Base-by-base conservation (phyloP, 2,113 vertebrate genomes). In the Dissostichus mawsoni region DNA sequence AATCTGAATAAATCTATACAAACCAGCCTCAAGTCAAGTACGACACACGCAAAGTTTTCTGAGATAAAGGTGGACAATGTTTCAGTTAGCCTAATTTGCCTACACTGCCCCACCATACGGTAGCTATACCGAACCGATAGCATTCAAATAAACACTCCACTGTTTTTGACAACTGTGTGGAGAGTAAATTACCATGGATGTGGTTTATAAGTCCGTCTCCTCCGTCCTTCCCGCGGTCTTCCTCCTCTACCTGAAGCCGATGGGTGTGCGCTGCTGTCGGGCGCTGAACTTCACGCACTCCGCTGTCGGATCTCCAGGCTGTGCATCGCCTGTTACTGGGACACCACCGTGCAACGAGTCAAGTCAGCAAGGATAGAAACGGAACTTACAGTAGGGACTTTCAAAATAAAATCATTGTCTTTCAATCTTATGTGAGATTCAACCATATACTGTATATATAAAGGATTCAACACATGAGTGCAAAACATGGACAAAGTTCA, bases 221-320 rank as follows among this genome's bases (percentile, higher is more conserved):
- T 69, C 23, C 55, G 62, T 62, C 62, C 51, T 47, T 36, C 20
- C 47, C 11, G 17, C 50, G 16, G 78, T 76, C 20, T 18, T 65
- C 50, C 62, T 2, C 29, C 58, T 82, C 69, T 8, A 56, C 77
- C 74, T 56, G 48, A 25, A 61, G 79, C 48, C 72, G 72, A 55
- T 56, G 68, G 63, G 11, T 62, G 79, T 64, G 80, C 64, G 64
- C 64, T 67, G 82, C 61, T 17, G n/a, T n/a, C 41, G 66, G 81
- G 12, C 69, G 65, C 78, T 84, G 47, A 67, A 62, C 56, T 47
- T 72, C 29, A 48, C 53, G 50, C 81, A 69, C 68, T 66, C 47
- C 68, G 62, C 44, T 91, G 78, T 86, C 74, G 85, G 86, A 90
- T 84, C 83, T 81, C 72, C 84, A 62, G 55, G 29, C 58, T 33